Conservation (phyloP, 2,888 invertebrate species). For the Tachina lurida region DNA sequence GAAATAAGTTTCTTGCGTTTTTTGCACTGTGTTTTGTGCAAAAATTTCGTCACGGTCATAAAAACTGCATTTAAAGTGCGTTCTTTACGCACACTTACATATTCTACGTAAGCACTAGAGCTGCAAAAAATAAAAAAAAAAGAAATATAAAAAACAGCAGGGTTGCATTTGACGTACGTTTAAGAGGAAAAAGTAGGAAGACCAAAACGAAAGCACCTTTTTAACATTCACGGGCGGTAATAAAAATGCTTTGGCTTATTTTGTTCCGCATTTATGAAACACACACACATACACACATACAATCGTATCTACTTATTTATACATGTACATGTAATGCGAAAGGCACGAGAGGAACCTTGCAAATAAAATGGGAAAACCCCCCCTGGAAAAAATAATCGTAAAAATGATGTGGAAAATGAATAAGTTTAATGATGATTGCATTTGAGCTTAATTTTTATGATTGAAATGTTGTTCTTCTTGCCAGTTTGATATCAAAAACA, state of each 20-base stretch:
- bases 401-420: slow-evolving; percentile 68
- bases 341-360: slow-evolving; percentile 44
- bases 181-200: slow-evolving; percentile 1
- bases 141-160: slow-evolving; percentile 47
- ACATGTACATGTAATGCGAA: background rate
- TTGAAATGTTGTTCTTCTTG: slow-evolving; percentile 49
- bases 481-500: slow-evolving; percentile 14
- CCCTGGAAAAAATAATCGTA: slow-evolving; percentile 61
- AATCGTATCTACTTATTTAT: background rate
- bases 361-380: slow-evolving; percentile 66
- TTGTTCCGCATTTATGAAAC: slow-evolving; percentile 54
- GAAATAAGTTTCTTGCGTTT: slow-evolving; percentile 38
- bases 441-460: slow-evolving; percentile 72
- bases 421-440: slow-evolving; percentile 72
- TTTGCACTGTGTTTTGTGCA: slow-evolving; percentile 47
- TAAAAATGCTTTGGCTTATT: slow-evolving; percentile 62
- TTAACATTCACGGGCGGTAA: slow-evolving; percentile 68
- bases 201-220: slow-evolving; percentile 41
- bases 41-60: slow-evolving; percentile 79
- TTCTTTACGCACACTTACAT: slow-evolving; percentile 69
- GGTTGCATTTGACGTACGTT: slow-evolving; percentile 64
- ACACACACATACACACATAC: background rate
- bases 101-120: slow-evolving; percentile 29
- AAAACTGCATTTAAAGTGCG: slow-evolving; percentile 74
- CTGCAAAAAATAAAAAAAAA: slow-evolving; percentile 1